Evolutionary conservation across 2,113 vertebrate genomes (phyloP).

Genomic region (Meriones unguiculatus): DNA sequence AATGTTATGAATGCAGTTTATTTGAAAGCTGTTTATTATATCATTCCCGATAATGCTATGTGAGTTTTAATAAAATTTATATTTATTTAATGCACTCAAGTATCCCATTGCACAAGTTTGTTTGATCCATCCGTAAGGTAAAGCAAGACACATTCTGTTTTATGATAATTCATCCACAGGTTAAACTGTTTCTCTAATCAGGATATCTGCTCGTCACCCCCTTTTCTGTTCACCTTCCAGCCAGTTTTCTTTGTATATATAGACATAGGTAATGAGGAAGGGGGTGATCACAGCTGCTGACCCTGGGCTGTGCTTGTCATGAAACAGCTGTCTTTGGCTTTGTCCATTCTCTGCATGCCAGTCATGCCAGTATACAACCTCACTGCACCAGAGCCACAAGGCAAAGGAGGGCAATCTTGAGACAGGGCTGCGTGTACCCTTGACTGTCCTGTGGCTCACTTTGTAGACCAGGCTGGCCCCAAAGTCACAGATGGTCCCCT

Average conservation of each 20-base stretch:
- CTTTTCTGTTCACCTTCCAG: background rate
- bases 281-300: background rate
- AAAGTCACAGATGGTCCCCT: too few species aligned
- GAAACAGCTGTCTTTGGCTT: background rate
- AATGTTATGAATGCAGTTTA: slow-evolving; percentile 99
- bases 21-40: slow-evolving; percentile 99
- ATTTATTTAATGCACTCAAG: slow-evolving; percentile 99
- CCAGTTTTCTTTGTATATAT: background rate
- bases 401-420: background rate
- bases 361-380: too few species aligned
- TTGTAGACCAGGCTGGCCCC: background rate
- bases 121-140: slow-evolving; percentile 36
- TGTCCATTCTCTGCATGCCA: background rate
- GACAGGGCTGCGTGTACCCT: background rate
- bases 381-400: background rate
- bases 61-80: slow-evolving; percentile 99
- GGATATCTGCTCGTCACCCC: background rate
- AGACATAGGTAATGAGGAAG: background rate
- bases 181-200: background rate
- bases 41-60: slow-evolving; percentile 99
- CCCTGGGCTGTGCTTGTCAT: background rate
- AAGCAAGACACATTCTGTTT: background rate
- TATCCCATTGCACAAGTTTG: slow-evolving; percentile 72
- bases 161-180: background rate
- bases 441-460: background rate